Evolutionary conservation across 2,113 vertebrate genomes (phyloP), one percentile per base, ranked within the genome.

Genomic region (Setophaga kirtlandii): DNA sequence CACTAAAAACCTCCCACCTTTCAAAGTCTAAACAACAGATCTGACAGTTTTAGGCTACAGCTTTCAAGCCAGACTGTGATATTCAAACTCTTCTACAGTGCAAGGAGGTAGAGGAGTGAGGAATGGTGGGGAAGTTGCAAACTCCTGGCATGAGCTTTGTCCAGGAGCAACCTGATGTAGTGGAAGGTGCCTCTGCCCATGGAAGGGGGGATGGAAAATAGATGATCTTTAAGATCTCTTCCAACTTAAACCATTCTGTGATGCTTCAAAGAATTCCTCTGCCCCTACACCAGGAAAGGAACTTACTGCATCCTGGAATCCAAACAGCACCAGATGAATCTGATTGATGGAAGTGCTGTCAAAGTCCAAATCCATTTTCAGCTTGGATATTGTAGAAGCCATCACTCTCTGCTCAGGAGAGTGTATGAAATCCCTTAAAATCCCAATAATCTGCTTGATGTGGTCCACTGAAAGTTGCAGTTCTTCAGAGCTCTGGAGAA

Each of bases 281-380:
- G 33, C 18, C 21, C 8, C 18, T 30, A 19, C 6, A 6, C 7
- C 20, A 55, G 33, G n/a, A 41, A 35, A 49, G 30, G 30, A 62
- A 98, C 98, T 98, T 94, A 99, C 99, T 4, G 99, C 99, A 97
- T 99, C 99, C 97, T 99, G 99, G 96, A 99, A 99, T 74, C 99
- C 99, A 77, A 99, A 99, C 62, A 99, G 97, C 39, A 99, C 98
- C 96, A 99, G 97, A 77, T 99, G 99, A 91, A 99, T 99, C 97
- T 99, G 99, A 95, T 98, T 99, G 97, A 99, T 99, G 91, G 98
- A 99, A 35, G 98, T 98, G 94, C 98, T 99, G 97, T 99, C 98
- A 24, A 99, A 99, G 92, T 99, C 98, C 73, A 99, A 98, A 97
- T 99, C 99, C 93, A 99, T 97, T 95, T 99, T 99, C 70, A 99